Evolutionary conservation across 2,113 vertebrate species (phyloP), one percentile per base, ranked within the genome.

Genomic region (Polyodon spathula): DNA sequence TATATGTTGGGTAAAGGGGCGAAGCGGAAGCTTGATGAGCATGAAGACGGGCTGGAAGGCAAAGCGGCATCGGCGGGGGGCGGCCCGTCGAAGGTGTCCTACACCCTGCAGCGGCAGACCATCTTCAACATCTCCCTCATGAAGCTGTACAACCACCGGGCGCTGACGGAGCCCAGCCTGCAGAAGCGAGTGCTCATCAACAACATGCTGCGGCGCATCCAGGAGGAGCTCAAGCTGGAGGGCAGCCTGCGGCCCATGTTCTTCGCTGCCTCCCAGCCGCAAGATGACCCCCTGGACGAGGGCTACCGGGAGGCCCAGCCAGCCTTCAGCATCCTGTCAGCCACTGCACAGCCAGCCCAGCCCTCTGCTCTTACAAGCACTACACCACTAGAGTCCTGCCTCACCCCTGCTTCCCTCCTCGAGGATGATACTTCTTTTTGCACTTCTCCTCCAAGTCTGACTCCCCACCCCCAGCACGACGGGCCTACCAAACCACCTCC

Each of bases 61-160:
- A 90, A 84, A 76, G 69, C 81, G 73, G 83, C 81, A 72, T 76
- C 81, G 69, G 73, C 84, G 56, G 44, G 58, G 6, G 59, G 4
- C 3, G 92, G 90, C 74, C 88, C 92, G 56, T 97, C 93, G 69
- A 96, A 94, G 86, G 93, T 95, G 79, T 98, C 95, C 5, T 98
- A 98, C 92, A 97, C 93, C 65, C 88, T 98, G 84, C 95, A 98
- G 88, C 88, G 95, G 63, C 95, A 98, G 89, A 96, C 95, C 89
- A 94, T 98, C 87, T 97, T 98, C 89, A 98, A 97, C 91, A 97
- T 98, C 92, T 98, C 95, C 73, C 88, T 98, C 79, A 97, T 98
- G 95, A 98, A 98, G 83, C 89, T 98, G 69, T 98, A 97, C 70
- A 95, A 89, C 84, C 94, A 94, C 76, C 84, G 95, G 73, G 88